A percentile compares a stretch with the other conserved stretches of the same genome.
These are phyloP conservation scores for Sardina pilchardus DNA, from an alignment of 2,113 vertebrate genomes.

Conservation along the genomic window DNA sequence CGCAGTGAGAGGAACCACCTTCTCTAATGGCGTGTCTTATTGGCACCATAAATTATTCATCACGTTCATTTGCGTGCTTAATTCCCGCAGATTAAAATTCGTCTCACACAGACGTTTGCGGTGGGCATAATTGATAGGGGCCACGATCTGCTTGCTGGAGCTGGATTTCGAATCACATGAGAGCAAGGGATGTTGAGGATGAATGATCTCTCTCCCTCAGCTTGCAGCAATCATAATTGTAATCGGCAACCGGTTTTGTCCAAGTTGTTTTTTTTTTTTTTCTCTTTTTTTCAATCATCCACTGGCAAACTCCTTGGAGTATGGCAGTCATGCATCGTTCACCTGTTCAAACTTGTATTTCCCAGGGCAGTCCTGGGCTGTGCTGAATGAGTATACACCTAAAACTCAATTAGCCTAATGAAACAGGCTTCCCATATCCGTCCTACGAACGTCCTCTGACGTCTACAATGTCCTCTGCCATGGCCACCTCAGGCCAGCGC, in stretches of 20 bases:
- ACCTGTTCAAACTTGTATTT: background rate
- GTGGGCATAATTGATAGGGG: background rate
- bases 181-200: background rate
- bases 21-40: background rate
- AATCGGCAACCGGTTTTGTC: background rate
- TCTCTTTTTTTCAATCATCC: background rate
- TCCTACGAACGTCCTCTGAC: too few relatives aligned
- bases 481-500: background rate
- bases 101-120: background rate
- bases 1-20: background rate
- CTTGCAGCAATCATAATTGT: background rate
- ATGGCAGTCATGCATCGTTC: background rate
- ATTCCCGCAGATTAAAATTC: slow-evolving; percentile 7
- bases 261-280: background rate
- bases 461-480: too few relatives aligned
- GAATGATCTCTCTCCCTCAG: background rate
- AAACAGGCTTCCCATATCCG: background rate
- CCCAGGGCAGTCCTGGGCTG: too few relatives aligned
- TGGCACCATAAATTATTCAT: background rate
- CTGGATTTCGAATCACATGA: background rate
- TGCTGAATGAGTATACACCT: background rate
- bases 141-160: background rate
- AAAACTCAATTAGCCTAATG: background rate
- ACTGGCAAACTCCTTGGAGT: background rate
- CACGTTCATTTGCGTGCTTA: background rate